Evolutionary conservation across 2,113 vertebrate species (phyloP), one percentile per base, ranked within the genome.

Genomic region (Chaenogobius annularis): DNA sequence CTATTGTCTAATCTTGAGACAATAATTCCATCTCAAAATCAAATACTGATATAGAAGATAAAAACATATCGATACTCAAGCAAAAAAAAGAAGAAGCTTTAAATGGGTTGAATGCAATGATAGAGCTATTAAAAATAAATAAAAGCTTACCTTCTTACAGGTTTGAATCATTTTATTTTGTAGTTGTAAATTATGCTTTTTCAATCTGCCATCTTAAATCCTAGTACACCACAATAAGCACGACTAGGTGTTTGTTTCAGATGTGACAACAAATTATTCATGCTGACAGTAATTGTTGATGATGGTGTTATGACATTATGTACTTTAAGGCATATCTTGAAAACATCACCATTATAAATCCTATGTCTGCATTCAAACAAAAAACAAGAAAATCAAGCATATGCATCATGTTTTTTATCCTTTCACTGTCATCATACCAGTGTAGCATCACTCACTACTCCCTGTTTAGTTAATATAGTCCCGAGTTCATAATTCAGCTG

Each of bases 401-500:
- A 9, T 61, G 58, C 9, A 5, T 70, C 0, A 54, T 10, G 1
- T 20, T 69, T 75, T 66, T 68, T 55, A 44, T 71, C 43, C n/a
- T 52, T 52, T 17, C 37, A 59, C 23, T 65, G 72, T 68, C 22
- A 54, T 47, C 13, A 4, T 54, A 22, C 31, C 6, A 54, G 31
- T 56, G 44, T 73, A 67, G 69, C 73, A 76, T 75, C 66, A 64
- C 23, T 81, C 66, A 50, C 63, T 46, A 31, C 68, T 17, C 55
- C 74, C 55, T 80, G 69, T 76, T 75, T 64, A 20, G 68, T 77
- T 78, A 84, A 80, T 81, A 47, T 87, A 70, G 19, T 22, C 68
- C 73, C 55, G 77, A 68, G 85, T 87, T 87, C 77, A 89, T 91
- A 88, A 90, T 84, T 84, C 80, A 87, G 85, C 65, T 71, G 12